Evolutionary conservation across 37 sponge, comb jelly and placozoan genomes (phyloP).

Genomic region (Bolinopsis microptera): DNA sequence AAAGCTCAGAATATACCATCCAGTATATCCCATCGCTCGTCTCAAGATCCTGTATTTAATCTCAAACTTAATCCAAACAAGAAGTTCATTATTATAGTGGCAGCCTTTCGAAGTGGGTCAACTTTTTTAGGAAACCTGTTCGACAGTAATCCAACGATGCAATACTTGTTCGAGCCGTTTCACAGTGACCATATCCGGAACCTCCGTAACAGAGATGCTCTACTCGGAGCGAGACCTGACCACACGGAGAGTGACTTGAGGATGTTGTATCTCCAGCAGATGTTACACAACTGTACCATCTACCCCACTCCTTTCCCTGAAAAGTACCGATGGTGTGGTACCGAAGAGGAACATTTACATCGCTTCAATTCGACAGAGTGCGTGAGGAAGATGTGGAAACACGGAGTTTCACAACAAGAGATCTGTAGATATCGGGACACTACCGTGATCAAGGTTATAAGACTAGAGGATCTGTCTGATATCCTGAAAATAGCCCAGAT

Average conservation of each 20-base stretch:
- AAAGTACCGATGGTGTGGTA: neutral
- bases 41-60: neutral
- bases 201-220: neutral
- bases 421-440: neutral
- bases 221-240: neutral
- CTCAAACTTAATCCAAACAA: neutral
- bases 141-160: neutral
- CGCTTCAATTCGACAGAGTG: neutral
- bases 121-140: neutral
- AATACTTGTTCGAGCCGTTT: conserved; percentile 3
- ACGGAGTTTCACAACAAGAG: neutral
- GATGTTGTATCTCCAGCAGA: conserved; percentile 32
- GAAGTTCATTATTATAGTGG: neutral
- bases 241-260: neutral
- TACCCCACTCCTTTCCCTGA: neutral
- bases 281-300: neutral
- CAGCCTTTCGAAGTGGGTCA: conserved; percentile 10
- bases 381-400: neutral
- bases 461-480: neutral
- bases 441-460: neutral
- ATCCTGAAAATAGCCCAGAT: neutral
- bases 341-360: neutral
- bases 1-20: neutral
- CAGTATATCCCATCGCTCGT: neutral
- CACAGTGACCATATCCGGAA: neutral